A percentile compares a stretch with the other conserved stretches of the same genome.
phyloP scores from a whole-genome alignment of 2,113 vertebrate genomes.

The Oncorhynchus masou region DNA sequence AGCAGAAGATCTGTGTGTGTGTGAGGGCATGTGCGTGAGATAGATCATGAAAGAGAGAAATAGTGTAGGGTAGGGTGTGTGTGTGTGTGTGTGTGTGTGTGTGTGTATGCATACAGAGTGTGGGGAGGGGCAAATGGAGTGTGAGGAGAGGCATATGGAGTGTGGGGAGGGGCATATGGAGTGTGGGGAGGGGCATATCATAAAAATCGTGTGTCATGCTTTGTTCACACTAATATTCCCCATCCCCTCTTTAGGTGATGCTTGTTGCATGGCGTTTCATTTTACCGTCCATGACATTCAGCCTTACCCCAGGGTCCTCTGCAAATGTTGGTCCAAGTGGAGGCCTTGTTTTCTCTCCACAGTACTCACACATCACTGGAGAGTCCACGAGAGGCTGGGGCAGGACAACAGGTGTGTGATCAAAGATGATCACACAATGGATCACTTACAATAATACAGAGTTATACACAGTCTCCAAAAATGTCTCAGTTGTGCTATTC shows the following conservation, averaged over 20 bases:
- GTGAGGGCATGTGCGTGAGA: neutral
- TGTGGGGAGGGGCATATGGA: no score
- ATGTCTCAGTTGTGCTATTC: neutral
- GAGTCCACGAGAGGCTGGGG: conserved; percentile 8
- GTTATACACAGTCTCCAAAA: neutral
- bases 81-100: neutral
- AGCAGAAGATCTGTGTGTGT: conserved; percentile 50
- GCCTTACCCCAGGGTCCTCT: conserved; percentile 45
- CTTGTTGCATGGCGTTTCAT: no score
- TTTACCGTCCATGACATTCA: neutral
- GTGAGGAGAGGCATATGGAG: no score
- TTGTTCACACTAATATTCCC: no score
- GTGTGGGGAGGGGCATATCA: no score
- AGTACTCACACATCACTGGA: conserved; percentile 57
- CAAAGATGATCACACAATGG: no score
- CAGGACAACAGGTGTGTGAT: conserved; percentile 11
- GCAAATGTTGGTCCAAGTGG: conserved; percentile 32
- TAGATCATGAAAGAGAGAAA: neutral
- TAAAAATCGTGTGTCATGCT: no score
- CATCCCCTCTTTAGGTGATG: no score
- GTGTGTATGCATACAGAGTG: neutral
- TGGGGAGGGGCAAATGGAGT: no score
- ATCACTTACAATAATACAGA: no score
- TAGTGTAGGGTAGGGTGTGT: neutral
- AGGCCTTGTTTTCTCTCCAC: conserved; percentile 46